These are phyloP conservation scores for Petrocephalus zakoni DNA, from an alignment of 2,113 vertebrate genomes.

Conservation along the genomic window DNA sequence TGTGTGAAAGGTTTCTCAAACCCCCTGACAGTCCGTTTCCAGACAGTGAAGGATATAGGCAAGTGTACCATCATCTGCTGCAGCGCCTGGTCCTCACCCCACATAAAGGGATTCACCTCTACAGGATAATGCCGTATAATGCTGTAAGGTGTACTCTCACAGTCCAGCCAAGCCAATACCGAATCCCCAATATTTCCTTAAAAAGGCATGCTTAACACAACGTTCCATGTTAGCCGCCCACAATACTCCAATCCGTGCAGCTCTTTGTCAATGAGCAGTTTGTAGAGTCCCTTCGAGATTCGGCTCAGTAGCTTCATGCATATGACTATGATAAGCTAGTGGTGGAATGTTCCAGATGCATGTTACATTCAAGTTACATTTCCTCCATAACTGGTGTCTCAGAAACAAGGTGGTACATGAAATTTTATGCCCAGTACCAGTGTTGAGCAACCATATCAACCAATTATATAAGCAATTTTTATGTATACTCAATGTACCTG, in stretches of 20 bases:
- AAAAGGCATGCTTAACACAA: background rate
- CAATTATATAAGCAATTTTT: background rate
- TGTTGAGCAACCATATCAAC: background rate
- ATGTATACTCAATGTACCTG: background rate
- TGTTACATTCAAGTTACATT: background rate
- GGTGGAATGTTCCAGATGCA: background rate
- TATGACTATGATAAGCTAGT: background rate
- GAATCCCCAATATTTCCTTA: background rate
- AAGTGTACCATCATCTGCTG: background rate
- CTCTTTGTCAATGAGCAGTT: background rate
- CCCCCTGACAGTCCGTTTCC: background rate
- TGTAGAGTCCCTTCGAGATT: background rate
- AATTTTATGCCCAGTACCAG: background rate
- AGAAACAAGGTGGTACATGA: background rate
- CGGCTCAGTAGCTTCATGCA: background rate
- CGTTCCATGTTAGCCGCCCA: background rate
- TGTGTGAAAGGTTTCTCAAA: no score
- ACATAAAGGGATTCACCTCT: no score
- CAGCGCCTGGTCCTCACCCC: background rate
- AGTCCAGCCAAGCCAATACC: background rate
- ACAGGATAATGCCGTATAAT: background rate
- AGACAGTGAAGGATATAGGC: background rate
- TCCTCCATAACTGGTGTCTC: background rate
- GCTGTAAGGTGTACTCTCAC: background rate
- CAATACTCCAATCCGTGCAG: background rate